Base-by-base conservation (phyloP, 2,888 invertebrate genomes). In the Acanthococcus lagerstroemiae region DNA sequence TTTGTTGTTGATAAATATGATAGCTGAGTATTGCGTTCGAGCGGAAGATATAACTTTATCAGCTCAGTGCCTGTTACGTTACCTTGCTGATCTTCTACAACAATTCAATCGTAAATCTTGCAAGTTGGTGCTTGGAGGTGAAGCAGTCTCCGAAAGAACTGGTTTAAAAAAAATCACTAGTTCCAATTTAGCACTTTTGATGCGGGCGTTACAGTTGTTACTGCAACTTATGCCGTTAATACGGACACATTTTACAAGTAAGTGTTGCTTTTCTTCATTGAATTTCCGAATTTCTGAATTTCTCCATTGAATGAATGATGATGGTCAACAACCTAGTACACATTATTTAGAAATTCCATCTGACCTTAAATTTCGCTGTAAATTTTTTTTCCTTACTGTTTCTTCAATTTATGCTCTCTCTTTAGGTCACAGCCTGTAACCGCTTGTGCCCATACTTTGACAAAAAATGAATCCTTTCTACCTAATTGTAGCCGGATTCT, bases 91-190 rank as follows among this genome's bases (percentile, higher is more conserved):
- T 76, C 78, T 96, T 61, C 79, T 95, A 70, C 84, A 91, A 73
- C 85, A 89, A 71, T 92, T 90, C 73, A 92, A 92, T 78, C 90
- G 90, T 4, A 82, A 88, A 67, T 88, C 88, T 72, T 95, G 93
- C 77, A 95, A 96, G 76, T 80, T 99, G 71, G 91, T 99, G 65
- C 80, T 99, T 65, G 97, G 96, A 50, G 97, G 96, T 46, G 96
- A 96, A 50, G 97, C 99, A 5, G 83, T 97, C 74, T 72, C 73
- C 19, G 89, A 92, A 74, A 87, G 93, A 69, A 95, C 95, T 44
- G 96, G 96, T 4, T 78, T 93, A 63, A 92, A 92, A 78, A 94
- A 92, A 25, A 95, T 95, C 70, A 94, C 95, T 4, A 95, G 92
- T 72, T 90, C 90, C 37, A 95, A 96, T 78, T 80, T 99, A 72